Evolutionary conservation across 2,113 vertebrate species (phyloP).

Genomic region (Gavia stellata): DNA sequence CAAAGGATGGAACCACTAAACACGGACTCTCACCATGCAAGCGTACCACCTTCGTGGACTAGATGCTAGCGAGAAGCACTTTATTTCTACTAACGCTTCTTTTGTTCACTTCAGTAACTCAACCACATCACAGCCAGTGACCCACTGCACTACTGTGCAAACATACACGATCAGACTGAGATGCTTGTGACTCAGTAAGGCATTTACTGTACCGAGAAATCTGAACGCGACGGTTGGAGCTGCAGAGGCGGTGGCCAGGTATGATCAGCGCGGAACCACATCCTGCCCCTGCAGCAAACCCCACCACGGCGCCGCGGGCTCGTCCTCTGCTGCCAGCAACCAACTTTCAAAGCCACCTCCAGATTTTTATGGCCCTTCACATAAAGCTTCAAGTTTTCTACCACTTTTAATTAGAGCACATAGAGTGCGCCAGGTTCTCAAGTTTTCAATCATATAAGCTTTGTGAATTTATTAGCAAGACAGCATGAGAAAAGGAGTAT

Average conservation of each 20-base stretch:
- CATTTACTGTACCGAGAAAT: background rate
- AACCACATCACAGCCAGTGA: background rate
- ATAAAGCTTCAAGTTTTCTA: background rate
- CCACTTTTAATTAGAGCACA: background rate
- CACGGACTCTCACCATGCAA: background rate
- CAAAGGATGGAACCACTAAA: background rate
- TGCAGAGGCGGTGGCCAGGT: background rate
- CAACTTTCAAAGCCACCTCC: background rate
- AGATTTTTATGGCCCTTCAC: background rate
- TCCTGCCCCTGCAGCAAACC: constrained; percentile 16
- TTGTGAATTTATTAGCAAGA: constrained; percentile 4
- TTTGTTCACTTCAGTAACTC: background rate
- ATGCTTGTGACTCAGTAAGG: background rate
- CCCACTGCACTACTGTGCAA: background rate
- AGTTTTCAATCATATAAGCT: background rate
- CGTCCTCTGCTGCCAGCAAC: background rate
- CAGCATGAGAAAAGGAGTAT: background rate
- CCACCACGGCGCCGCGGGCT: background rate
- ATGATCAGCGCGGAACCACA: background rate
- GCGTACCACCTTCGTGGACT: rapidly evolving
- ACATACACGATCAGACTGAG: background rate
- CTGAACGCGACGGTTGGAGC: background rate
- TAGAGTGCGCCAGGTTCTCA: background rate
- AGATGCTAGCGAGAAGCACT: background rate
- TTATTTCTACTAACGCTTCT: background rate